These are phyloP conservation scores for Lasioglossum albipes DNA, from an alignment of 1,140 invertebrate species.

Conservation along the genomic window DNA sequence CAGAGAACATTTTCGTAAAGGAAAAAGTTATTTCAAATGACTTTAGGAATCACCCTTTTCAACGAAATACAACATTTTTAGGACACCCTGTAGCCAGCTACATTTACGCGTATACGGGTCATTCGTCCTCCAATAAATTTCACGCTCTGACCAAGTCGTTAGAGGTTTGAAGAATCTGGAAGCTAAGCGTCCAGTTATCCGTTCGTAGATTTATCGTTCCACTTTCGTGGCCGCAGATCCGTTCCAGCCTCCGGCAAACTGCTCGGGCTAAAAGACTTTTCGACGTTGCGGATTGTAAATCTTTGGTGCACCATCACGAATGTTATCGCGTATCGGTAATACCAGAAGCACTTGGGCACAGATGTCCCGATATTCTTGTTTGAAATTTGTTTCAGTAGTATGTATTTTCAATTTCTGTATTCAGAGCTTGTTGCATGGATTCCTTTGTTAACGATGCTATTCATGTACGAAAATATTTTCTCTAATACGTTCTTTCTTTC, in stretches of 20 bases:
- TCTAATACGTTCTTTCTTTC: too few relatives aligned
- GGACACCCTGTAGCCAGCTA: neutral
- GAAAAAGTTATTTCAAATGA: too few relatives aligned
- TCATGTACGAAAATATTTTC: too few relatives aligned
- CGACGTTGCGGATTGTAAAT: conserved; percentile 52
- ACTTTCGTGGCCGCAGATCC: conserved; percentile 51
- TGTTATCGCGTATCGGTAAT: conserved; percentile 37
- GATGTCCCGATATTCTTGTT: neutral
- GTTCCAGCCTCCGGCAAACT: conserved; percentile 36
- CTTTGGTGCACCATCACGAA: conserved; percentile 20
- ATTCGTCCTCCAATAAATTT: conserved; percentile 30
- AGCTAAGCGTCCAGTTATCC: conserved; percentile 59
- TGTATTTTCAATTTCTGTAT: neutral
- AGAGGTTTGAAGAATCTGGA: conserved; percentile 53
- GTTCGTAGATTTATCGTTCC: conserved; percentile 58
- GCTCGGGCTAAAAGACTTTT: conserved; percentile 19
- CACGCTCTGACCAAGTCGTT: conserved; percentile 36
- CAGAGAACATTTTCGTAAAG: too few relatives aligned
- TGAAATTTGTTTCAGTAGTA: neutral
- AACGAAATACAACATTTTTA: too few relatives aligned
- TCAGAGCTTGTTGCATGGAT: too few relatives aligned
- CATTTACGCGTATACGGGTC: neutral
- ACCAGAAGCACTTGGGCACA: conserved; percentile 3
- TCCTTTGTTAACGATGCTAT: too few relatives aligned
- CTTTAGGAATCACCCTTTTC: too few relatives aligned